Evolutionary conservation across 30 jellyfish, hydroid and myxozoan species (phyloP), one percentile per base, ranked within the genome.

Genomic region (Aurelia aurita): DNA sequence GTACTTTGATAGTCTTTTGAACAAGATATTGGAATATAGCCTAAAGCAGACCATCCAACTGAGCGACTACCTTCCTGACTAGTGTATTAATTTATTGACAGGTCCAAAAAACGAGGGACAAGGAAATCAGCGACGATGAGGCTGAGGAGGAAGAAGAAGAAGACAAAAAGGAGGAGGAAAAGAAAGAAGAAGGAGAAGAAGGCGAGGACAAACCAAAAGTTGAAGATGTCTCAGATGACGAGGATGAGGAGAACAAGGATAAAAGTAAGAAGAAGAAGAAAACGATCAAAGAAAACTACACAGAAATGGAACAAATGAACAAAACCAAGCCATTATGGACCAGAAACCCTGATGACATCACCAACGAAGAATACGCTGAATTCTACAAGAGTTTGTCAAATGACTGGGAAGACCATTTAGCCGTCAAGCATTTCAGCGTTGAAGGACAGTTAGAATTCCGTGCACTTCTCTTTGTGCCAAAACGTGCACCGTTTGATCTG

Each of bases 381-480:
- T 95, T 95, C 55, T 95, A 95, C 97, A 95, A 95, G 79, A 89
- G 97, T 64, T 45, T 95, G 92, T 77, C 99, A 0, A 89, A 95
- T 66, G 99, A 95, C 54, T 95, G 97, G 97, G 97, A 95, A 71
- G 99, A 89, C 25, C 99, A 89, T 67, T 70, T 89, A 57, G 99
- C 99, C 5, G 98, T 89, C 32, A 95, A 89, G 55, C 99, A 95
- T 58, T 89, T 89, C 83, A 85, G 97, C 23, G 99, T 95, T 77
- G 99, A 95, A 35, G 99, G 99, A 19, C 97, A 95, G 67, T 91
- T 95, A 19, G 99, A 95, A 73, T 95, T 89, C 88, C 82, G 98
- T 23, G 97, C 99, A 6, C 69, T 95, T 55, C 83, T 95, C 55
- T 95, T 95, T 74, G 97, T 95, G 26, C 97, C 97, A 19, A 89